phyloP scores from a whole-genome alignment of 2,113 vertebrate genomes.

The Hystrix cristata region DNA sequence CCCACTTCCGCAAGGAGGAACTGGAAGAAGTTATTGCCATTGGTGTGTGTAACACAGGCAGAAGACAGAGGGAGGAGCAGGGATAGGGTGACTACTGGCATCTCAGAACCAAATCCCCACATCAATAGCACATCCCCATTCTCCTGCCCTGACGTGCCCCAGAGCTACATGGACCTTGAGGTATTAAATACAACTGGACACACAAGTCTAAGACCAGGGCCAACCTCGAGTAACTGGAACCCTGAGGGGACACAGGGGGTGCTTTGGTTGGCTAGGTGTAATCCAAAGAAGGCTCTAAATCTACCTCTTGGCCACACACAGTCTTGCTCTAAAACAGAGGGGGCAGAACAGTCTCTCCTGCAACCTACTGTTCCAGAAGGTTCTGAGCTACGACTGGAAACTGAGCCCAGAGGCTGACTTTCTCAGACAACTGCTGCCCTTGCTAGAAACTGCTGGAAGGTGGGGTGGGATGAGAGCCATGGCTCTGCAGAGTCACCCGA shows the following conservation, averaged over 20 bases:
- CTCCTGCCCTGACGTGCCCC: slow-evolving; percentile 69
- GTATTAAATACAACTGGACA: slow-evolving; percentile 88
- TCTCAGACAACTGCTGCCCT: background rate
- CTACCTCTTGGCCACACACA: background rate
- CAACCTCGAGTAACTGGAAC: background rate
- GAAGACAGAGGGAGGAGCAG: slow-evolving; percentile 82
- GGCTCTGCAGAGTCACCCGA: accelerated
- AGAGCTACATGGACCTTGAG: slow-evolving; percentile 87
- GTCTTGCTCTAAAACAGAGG: background rate
- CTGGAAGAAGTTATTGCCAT: slow-evolving; percentile 91
- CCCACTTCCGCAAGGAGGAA: slow-evolving; percentile 81
- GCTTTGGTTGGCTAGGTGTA: background rate
- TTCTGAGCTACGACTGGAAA: background rate
- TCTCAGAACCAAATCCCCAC: slow-evolving; percentile 75
- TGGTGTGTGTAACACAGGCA: slow-evolving; percentile 86
- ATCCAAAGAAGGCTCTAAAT: background rate
- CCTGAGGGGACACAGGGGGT: background rate
- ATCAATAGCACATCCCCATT: slow-evolving; percentile 70
- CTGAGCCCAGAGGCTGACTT: background rate
- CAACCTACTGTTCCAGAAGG: background rate
- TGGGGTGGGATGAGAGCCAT: background rate
- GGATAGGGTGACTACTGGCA: background rate
- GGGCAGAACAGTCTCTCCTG: background rate
- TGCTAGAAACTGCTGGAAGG: background rate
- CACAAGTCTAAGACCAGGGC: slow-evolving; percentile 68